Evolutionary conservation across 2,888 invertebrate species (phyloP).

Genomic region (Rhodophaea formosa): DNA sequence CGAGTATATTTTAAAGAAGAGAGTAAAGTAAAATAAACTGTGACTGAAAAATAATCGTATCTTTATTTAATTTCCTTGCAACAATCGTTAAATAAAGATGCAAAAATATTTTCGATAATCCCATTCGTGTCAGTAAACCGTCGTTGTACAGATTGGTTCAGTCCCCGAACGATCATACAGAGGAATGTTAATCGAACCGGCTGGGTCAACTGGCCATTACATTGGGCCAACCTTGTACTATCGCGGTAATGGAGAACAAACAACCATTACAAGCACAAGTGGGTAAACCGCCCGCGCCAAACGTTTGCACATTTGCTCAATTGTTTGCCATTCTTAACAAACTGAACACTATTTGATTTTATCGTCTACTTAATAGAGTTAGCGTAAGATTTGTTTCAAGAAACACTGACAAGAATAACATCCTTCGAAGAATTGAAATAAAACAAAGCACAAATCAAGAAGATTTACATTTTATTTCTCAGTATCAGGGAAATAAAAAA

Average conservation of each 20-base stretch:
- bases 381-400: neutral
- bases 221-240: conserved; percentile 25
- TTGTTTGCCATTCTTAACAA: conserved; percentile 10
- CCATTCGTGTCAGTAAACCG: conserved; percentile 72
- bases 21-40: too few species aligned
- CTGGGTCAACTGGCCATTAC: conserved; percentile 38
- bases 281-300: conserved; percentile 11
- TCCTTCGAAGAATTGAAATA: conserved; percentile 10
- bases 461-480: conserved; percentile 15
- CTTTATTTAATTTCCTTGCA: neutral
- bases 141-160: conserved; percentile 58
- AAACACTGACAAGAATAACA: neutral
- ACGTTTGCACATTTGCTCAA: conserved; percentile 13
- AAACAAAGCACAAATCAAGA: conserved; percentile 15
- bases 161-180: conserved; percentile 62
- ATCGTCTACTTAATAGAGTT: neutral
- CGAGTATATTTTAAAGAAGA: too few species aligned
- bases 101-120: conserved; percentile 38
- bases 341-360: conserved; percentile 8
- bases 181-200: conserved; percentile 69
- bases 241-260: conserved; percentile 31
- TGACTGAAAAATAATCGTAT: neutral
- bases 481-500: conserved; percentile 14
- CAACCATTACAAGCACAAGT: conserved; percentile 20
- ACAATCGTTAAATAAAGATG: neutral